Conservation (phyloP, 2,888 invertebrate genomes). For the Eulithis testata region DNA sequence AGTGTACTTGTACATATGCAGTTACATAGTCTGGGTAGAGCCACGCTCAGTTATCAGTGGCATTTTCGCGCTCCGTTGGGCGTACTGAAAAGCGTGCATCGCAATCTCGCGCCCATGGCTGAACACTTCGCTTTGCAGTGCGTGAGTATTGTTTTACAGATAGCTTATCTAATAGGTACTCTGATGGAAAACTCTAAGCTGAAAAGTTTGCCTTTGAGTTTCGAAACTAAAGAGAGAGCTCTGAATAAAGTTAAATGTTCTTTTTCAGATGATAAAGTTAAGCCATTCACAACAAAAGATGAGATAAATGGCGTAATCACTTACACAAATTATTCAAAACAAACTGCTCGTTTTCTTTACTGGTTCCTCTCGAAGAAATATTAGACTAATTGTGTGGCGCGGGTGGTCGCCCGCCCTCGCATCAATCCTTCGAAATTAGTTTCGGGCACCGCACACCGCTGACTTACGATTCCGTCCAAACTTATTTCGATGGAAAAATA, state of each 20-base stretch:
- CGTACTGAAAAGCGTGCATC: conserved; percentile 66
- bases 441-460: conserved; percentile 44
- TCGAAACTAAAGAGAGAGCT: background rate
- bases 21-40: conserved; percentile 1
- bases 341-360: conserved; percentile 42
- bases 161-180: conserved; percentile 10
- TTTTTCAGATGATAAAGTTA: conserved; percentile 21
- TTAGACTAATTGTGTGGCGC: conserved; percentile 50
- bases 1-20: conserved; percentile 2
- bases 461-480: conserved; percentile 35
- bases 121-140: conserved; percentile 61
- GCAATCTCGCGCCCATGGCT: conserved; percentile 65
- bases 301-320: conserved; percentile 38
- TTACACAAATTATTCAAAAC: conserved; percentile 39
- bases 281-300: conserved; percentile 26
- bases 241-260: conserved; percentile 2
- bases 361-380: conserved; percentile 49
- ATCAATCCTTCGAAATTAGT: conserved; percentile 55
- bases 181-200: background rate
- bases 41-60: conserved; percentile 36
- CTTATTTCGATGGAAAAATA: conserved; percentile 43
- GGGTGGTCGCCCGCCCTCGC: conserved; percentile 37
- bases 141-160: conserved; percentile 44
- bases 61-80: conserved; percentile 66
- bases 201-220: background rate